These are phyloP conservation scores for Orthosia gracilis DNA, from an alignment of 2,888 invertebrate genomes.

Conservation along the genomic window DNA sequence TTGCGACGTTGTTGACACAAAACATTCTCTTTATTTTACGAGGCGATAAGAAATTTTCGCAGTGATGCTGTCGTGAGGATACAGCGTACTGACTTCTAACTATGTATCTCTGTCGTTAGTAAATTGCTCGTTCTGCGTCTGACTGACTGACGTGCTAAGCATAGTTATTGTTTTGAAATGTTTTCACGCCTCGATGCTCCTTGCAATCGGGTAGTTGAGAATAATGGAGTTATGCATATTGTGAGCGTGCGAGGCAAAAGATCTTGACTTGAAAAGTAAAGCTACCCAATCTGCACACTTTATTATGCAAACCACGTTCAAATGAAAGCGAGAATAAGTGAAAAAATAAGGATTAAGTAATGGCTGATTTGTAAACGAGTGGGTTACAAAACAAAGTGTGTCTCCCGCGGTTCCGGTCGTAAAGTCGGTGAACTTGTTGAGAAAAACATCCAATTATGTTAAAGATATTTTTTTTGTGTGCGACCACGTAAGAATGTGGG, in stretches of 20 bases:
- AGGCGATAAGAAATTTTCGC: slow-evolving; percentile 62
- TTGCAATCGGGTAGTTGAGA: slow-evolving; percentile 17
- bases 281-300: not conserved
- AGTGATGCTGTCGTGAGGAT: slow-evolving; percentile 52
- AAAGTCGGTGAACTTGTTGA: slow-evolving; percentile 56
- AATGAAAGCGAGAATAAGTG: slow-evolving; percentile 60
- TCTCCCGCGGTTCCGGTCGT: slow-evolving; percentile 62
- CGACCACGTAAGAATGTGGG: slow-evolving; percentile 66
- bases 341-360: slow-evolving; percentile 63
- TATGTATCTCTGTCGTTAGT: slow-evolving; percentile 54
- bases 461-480: slow-evolving; percentile 49
- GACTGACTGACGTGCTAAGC: slow-evolving; percentile 44
- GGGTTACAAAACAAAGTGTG: slow-evolving; percentile 51
- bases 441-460: slow-evolving; percentile 58
- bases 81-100: slow-evolving; percentile 46
- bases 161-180: slow-evolving; percentile 46
- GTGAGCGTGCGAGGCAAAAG: not conserved
- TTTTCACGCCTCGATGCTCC: slow-evolving; percentile 46
- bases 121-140: slow-evolving; percentile 48
- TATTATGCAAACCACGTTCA: slow-evolving; percentile 37
- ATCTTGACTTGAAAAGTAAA: slow-evolving; percentile 1
- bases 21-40: slow-evolving; percentile 65
- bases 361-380: slow-evolving; percentile 61
- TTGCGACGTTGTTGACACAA: slow-evolving; percentile 67
- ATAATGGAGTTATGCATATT: slow-evolving; percentile 11